These are phyloP conservation scores for Rhopilema esculentum DNA, from an alignment of 30 jellyfish, hydroid and myxozoan species.

Conservation along the genomic window DNA sequence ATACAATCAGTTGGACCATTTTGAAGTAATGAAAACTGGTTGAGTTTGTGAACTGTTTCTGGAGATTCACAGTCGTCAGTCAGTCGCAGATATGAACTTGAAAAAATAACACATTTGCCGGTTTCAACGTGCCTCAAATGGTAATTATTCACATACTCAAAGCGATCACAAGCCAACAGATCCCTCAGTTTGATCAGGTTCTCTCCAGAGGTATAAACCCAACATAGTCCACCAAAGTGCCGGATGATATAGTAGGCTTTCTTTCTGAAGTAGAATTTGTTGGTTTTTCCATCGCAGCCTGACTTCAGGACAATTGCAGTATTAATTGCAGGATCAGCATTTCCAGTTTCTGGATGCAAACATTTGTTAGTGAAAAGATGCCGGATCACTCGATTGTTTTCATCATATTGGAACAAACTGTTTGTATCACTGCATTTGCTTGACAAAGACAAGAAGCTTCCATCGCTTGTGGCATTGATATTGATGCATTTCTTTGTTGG, in stretches of 20 bases:
- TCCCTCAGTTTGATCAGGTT: background rate
- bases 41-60: conserved; percentile 2
- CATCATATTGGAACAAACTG: conserved; percentile 49
- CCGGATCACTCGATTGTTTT: background rate
- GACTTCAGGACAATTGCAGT: conserved; percentile 11
- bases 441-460: conserved; percentile 24
- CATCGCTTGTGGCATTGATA: conserved; percentile 26
- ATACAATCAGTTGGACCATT: background rate
- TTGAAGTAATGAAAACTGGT: background rate
- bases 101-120: conserved; percentile 37
- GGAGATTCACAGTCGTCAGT: conserved; percentile 46
- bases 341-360: conserved; percentile 24
- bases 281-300: background rate
- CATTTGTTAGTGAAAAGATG: conserved; percentile 51
- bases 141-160: conserved; percentile 4
- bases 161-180: conserved; percentile 43
- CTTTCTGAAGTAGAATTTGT: conserved; percentile 35
- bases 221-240: conserved; percentile 31
- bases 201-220: conserved; percentile 9
- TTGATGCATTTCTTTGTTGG: conserved; percentile 53
- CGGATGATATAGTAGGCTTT: conserved; percentile 46
- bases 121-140: conserved; percentile 35
- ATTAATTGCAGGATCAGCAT: conserved; percentile 5
- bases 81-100: background rate
- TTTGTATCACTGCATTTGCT: conserved; percentile 31